Conservation (phyloP, 2,113 vertebrate genomes). For the Mixornis gularis region DNA sequence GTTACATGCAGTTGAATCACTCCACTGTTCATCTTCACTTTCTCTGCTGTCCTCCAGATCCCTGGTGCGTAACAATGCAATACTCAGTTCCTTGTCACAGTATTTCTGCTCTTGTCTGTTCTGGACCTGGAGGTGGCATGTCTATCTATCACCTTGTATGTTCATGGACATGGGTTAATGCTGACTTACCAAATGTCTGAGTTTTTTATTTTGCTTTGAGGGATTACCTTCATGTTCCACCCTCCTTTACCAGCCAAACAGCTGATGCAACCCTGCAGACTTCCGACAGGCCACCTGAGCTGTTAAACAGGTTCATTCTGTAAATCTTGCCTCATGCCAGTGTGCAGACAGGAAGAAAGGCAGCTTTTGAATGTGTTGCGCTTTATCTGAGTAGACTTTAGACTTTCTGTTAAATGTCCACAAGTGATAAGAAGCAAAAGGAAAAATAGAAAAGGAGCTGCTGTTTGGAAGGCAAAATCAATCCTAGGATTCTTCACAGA, state of each 20-base stretch:
- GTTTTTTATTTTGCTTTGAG: neutral
- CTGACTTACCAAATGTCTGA: neutral
- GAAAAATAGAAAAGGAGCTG: neutral
- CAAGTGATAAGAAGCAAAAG: neutral
- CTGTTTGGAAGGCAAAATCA: neutral
- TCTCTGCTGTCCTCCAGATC: neutral
- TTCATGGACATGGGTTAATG: neutral
- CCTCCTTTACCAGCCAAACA: neutral
- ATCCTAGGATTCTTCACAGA: neutral
- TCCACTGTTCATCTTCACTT: neutral
- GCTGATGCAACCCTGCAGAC: neutral
- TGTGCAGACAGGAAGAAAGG: neutral
- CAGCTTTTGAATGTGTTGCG: neutral
- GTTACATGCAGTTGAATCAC: neutral
- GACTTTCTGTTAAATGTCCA: conserved; percentile 22
- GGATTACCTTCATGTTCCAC: neutral
- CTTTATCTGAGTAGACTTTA: conserved; percentile 40
- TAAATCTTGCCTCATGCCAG: neutral
- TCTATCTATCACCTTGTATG: neutral
- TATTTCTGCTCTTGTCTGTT: neutral
- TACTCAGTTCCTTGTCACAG: neutral
- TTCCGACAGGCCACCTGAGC: neutral
- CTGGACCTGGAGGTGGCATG: neutral
- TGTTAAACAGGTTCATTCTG: conserved; percentile 22
- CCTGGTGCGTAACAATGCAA: neutral